Conservation (phyloP, 2,113 vertebrate genomes). For the Ciconia maguari region DNA sequence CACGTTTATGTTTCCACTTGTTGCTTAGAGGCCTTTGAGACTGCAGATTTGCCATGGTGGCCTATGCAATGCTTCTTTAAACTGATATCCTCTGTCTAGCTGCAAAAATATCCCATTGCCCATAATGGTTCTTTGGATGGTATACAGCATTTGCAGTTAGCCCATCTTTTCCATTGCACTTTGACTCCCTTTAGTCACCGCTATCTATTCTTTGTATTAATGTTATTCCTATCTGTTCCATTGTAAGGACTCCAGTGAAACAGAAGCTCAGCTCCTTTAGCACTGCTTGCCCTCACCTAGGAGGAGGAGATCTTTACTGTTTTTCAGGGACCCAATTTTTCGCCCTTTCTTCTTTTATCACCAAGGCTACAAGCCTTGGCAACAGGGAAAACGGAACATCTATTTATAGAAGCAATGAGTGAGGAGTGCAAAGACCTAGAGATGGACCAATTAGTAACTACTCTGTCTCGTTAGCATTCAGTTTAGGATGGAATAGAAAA, state of each 20-base stretch:
- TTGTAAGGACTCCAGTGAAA: background rate
- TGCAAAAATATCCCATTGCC: background rate
- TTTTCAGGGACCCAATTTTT: background rate
- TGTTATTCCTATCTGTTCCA: background rate
- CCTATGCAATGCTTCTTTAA: background rate
- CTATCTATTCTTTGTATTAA: background rate
- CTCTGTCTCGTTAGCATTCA: constrained; percentile 9
- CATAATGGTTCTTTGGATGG: background rate
- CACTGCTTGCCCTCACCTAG: background rate
- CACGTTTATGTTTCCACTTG: background rate
- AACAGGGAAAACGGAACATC: constrained; percentile 45
- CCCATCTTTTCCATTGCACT: background rate
- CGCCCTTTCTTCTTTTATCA: constrained; percentile 36
- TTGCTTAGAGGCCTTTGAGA: background rate
- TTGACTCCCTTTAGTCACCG: background rate
- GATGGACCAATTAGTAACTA: constrained; percentile 51
- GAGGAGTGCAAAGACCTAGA: constrained; percentile 41
- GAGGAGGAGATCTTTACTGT: background rate
- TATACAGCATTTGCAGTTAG: background rate
- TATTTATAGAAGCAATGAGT: constrained; percentile 57
- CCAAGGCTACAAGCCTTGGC: constrained; percentile 65
- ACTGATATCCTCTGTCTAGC: background rate
- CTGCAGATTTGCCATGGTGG: background rate
- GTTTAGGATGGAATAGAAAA: constrained; percentile 19
- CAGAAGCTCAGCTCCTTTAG: background rate